Base-by-base conservation (phyloP, 2,888 invertebrate genomes). In the Mimachlamys varia region DNA sequence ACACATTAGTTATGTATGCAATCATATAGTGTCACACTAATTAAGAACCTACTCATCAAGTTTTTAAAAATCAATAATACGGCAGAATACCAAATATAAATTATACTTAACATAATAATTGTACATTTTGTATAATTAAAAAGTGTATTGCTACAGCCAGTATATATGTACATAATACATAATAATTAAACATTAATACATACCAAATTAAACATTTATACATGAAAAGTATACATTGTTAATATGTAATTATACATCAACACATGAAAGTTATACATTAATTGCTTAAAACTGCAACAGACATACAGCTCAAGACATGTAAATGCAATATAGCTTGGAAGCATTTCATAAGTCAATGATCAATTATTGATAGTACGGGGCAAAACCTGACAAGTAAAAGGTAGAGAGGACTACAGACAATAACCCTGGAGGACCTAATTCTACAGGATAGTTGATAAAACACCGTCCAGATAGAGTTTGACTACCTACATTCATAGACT, bases 291-390 rank as follows among this genome's bases (percentile, higher is more conserved):
- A 44, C 44, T 44, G 44, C 44, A 44, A 44, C 44, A 44, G 44
- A 44, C 44, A 44, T 44, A 44, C 44, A 44, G 44, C 44, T 44
- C 12, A 76, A 10, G 33, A 27, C 13, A 33, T 0, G 2, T 33
- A 33, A 76, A 76, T 76, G 76, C 76, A 76, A 76, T 44, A n/a
- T 76, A 76, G 33, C 27, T 76, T 27, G 76, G 76, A 76, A 76
- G 76, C 76, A 76, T 76, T 27, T 76, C 27, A 33, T 27, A 33
- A 76, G 7, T 27, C 7, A 27, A 22, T 2, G 12, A 76, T 33
- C 76, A 76, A 27, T n/a, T n/a, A n/a, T n/a, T n/a, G n/a, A n/a
- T 1, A 76, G 27, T 33, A 76, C 10, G 3, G 22, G 22, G 19
- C 19, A 58, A 58, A 3, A 58, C n/a, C 22, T 3, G n/a, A 4